Evolutionary conservation across 1,140 invertebrate species (phyloP).

Genomic region (Drosophila ercepeae): DNA sequence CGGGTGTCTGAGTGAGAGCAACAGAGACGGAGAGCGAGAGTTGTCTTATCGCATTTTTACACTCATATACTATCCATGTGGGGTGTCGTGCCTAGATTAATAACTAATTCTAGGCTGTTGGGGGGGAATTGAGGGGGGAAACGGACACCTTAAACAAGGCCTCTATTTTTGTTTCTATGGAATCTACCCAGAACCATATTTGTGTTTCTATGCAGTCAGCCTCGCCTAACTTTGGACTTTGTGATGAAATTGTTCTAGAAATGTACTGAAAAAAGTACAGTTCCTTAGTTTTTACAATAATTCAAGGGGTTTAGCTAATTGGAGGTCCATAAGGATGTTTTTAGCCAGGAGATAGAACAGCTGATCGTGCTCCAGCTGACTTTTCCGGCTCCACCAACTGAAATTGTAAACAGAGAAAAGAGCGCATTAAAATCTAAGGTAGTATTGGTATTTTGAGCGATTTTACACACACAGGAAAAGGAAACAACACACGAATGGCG

Average conservation of each 20-base stretch:
- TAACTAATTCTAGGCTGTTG: conserved; percentile 12
- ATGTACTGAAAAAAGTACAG: conserved; percentile 4
- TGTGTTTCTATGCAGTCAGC: background rate
- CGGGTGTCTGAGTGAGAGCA: background rate
- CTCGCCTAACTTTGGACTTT: conserved; percentile 11
- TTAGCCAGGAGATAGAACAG: conserved; percentile 19
- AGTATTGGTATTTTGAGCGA: conserved; percentile 35
- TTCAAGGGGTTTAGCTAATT: background rate
- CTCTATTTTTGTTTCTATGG: conserved; percentile 4
- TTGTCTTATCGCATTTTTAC: too few species aligned
- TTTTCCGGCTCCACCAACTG: conserved; percentile 1
- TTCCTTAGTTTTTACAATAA: background rate
- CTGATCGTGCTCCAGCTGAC: conserved; percentile 18
- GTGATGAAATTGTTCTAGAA: conserved; percentile 42
- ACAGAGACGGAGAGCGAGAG: background rate
- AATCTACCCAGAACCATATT: too few species aligned
- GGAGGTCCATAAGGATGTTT: background rate
- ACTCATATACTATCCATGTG: too few species aligned
- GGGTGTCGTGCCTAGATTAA: conserved; percentile 14
- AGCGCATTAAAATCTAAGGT: conserved; percentile 10
- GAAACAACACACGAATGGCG: background rate
- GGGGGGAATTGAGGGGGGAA: background rate
- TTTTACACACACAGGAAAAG: background rate
- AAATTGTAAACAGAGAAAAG: conserved; percentile 58
- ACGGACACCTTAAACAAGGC: conserved; percentile 13